Base-by-base conservation (phyloP, 2,888 invertebrate genomes). In the Ornithoptera priamus region DNA sequence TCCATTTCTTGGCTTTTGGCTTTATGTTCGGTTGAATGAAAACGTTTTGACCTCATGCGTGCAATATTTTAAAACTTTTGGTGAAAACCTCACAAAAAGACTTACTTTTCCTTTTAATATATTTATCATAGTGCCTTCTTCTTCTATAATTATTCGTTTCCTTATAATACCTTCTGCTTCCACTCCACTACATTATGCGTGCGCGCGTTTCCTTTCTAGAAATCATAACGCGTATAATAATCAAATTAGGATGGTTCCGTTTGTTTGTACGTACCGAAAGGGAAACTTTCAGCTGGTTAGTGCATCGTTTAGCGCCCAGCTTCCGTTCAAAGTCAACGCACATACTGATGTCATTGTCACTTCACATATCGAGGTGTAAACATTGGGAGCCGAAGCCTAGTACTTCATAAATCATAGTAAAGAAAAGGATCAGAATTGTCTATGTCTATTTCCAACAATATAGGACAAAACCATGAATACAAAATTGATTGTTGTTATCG, bases 241-340 rank as follows among this genome's bases (percentile, higher is more conserved):
- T 62, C 62, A 46, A 58, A 70, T 70, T 70, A 70, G 65, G 18
- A 70, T 57, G 7, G 57, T 62, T 64, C 53, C 17, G 22, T 58
- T 24, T 66, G 50, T 62, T 66, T 65, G 66, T 59, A 17, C 36
- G 6, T 42, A 62, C 39, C 17, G 69, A 70, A 66, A 70, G 69
- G 53, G 65, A 70, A 70, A 70, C 69, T 70, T 66, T 66, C 58
- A 18, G 58, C 50, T 57, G 18, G 36, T 70, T 69, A 69, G 65
- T 65, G 56, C 5, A 50, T 30, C 62, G 39, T 46, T 69, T 62
- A 66, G 62, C 65, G 18, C 56, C 15, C 2, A 53, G 42, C 69
- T 53, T 24, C 59, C 30, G 24, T n/a, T 36, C n/a, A 42, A 17
- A 36, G 15, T 60, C 61, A n/a, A 6, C 42, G 17, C 22, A 15